These are phyloP conservation scores for Thymelicus sylvestris DNA, from an alignment of 2,888 invertebrate species.

Conservation along the genomic window DNA sequence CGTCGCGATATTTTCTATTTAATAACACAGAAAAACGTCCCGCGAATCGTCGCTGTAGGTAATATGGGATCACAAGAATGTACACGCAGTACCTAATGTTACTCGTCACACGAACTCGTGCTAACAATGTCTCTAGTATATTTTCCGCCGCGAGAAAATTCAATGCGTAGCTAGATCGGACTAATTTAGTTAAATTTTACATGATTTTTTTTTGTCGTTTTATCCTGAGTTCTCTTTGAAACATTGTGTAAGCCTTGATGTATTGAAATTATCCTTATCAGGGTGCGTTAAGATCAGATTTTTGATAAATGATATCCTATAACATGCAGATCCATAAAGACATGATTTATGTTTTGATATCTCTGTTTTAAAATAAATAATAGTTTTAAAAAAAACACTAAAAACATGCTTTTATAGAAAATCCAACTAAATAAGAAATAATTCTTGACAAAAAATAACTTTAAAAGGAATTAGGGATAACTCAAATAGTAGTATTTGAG, in stretches of 20 bases:
- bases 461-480: no score
- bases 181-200: no score
- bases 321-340: no score
- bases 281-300: neutral
- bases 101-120: conserved; percentile 60
- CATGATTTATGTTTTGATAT: no score
- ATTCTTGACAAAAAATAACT: no score
- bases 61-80: conserved; percentile 47
- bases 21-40: conserved; percentile 56
- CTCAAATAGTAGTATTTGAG: no score
- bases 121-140: conserved; percentile 65
- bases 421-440: no score
- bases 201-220: neutral
- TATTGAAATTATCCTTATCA: neutral
- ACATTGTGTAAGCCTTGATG: neutral
- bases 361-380: no score
- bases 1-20: conserved; percentile 61
- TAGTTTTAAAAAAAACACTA: no score
- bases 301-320: neutral
- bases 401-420: no score
- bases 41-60: conserved; percentile 43
- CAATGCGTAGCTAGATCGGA: conserved; percentile 49
- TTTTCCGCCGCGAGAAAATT: conserved; percentile 71
- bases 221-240: neutral
- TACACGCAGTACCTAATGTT: conserved; percentile 54